phyloP scores from a whole-genome alignment of 2,888 invertebrate species.

The Hirudinaria manillensis region DNA sequence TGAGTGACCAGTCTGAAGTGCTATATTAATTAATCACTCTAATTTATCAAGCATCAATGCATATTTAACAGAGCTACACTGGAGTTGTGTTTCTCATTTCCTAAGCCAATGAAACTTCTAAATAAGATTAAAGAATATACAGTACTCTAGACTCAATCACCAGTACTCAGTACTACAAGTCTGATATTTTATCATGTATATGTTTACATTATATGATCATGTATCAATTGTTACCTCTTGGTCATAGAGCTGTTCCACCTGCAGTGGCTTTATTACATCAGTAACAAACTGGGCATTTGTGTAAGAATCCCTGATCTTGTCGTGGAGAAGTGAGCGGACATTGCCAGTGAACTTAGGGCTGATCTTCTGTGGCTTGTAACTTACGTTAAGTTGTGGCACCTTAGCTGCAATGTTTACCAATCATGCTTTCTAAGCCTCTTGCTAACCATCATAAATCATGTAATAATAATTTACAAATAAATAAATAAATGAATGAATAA shows the following conservation, averaged over 20 bases:
- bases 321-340: slow-evolving; percentile 84
- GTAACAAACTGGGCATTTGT: slow-evolving; percentile 94
- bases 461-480: background rate
- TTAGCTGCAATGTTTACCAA: slow-evolving; percentile 57
- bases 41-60: too few species aligned
- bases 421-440: background rate
- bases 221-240: slow-evolving; percentile 68
- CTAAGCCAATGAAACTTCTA: too few species aligned
- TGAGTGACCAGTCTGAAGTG: too few species aligned
- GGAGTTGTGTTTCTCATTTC: too few species aligned
- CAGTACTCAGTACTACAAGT: too few species aligned
- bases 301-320: slow-evolving; percentile 94
- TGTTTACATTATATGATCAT: background rate
- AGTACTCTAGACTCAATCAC: too few species aligned
- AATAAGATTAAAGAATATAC: too few species aligned
- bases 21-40: too few species aligned
- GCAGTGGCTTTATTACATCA: slow-evolving; percentile 96
- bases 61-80: too few species aligned
- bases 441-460: background rate
- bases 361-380: slow-evolving; percentile 99
- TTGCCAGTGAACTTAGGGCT: slow-evolving; percentile 91
- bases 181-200: background rate
- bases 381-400: slow-evolving; percentile 86
- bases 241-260: slow-evolving; percentile 92
- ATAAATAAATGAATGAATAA: background rate